Evolutionary conservation across 2,888 invertebrate species (phyloP).

Genomic region (Muschampia plurimacula): DNA sequence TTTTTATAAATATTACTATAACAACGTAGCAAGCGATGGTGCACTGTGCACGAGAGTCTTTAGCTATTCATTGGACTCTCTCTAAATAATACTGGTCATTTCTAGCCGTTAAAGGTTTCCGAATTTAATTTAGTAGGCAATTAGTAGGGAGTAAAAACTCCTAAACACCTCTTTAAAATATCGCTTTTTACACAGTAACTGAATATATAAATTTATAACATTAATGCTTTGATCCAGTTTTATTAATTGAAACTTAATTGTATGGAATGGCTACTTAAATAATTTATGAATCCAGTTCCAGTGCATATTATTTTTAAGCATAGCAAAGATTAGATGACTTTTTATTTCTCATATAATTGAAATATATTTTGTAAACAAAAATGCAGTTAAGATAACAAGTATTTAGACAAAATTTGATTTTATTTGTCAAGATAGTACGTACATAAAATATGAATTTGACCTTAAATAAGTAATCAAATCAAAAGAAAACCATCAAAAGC

Average conservation of each 20-base stretch:
- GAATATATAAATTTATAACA: conserved; percentile 33
- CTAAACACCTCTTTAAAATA: conserved; percentile 34
- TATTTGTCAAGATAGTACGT: no score
- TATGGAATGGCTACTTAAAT: neutral
- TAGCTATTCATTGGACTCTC: conserved; percentile 27
- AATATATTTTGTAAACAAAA: no score
- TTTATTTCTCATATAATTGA: no score
- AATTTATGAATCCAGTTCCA: neutral
- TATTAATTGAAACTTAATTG: neutral
- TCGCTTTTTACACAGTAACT: conserved; percentile 27
- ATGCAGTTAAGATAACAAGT: no score
- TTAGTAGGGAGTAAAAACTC: conserved; percentile 34
- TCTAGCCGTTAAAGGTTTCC: conserved; percentile 27
- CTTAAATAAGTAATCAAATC: no score
- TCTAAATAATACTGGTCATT: conserved; percentile 37
- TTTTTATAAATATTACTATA: neutral
- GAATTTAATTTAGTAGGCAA: conserved; percentile 35
- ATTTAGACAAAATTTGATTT: no score
- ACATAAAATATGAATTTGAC: no score
- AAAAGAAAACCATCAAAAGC: no score
- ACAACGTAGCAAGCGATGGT: neutral
- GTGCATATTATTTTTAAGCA: no score
- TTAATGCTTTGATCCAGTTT: conserved; percentile 20
- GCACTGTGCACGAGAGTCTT: conserved; percentile 28
- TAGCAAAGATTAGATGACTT: no score